These are phyloP conservation scores for Corbicula japonica DNA, from an alignment of 2,888 invertebrate species.

Conservation along the genomic window DNA sequence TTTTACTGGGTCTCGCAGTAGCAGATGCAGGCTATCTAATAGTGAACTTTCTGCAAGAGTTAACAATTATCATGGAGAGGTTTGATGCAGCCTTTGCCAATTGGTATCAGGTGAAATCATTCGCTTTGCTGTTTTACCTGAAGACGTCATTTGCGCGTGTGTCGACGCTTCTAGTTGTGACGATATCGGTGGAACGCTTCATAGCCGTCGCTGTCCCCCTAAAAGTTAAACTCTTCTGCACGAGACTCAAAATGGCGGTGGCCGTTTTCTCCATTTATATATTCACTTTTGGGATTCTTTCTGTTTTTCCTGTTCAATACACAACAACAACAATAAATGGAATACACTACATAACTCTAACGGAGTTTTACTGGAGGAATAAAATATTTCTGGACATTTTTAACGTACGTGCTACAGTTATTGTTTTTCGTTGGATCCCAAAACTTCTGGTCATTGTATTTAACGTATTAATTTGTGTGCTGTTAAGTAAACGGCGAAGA, in stretches of 20 bases:
- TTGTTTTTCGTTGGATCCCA: constrained; percentile 51
- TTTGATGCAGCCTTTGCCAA: constrained; percentile 31
- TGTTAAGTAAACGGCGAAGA: constrained; percentile 12
- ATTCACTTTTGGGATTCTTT: constrained; percentile 19
- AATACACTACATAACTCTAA: constrained; percentile 18
- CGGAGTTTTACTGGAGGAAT: constrained; percentile 38
- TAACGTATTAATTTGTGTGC: constrained; percentile 37
- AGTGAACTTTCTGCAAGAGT: constrained; percentile 31
- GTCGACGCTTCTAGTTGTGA: constrained; percentile 36
- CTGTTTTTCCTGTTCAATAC: constrained; percentile 30
- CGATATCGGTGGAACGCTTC: constrained; percentile 49
- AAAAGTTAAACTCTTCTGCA: constrained; percentile 35
- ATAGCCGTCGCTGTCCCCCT: constrained; percentile 55
- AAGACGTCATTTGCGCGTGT: constrained; percentile 39
- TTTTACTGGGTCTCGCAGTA: constrained; percentile 41
- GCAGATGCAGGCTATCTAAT: constrained; percentile 45
- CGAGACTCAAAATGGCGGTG: constrained; percentile 22
- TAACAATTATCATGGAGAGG: constrained; percentile 43
- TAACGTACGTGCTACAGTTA: constrained; percentile 16
- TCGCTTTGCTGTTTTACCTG: constrained; percentile 42
- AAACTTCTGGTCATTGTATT: constrained; percentile 41
- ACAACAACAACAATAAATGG: not conserved
- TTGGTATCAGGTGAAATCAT: constrained; percentile 25
- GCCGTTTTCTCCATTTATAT: constrained; percentile 32
- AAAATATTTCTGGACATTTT: constrained; percentile 33